These are phyloP conservation scores for Azemiops feae DNA, from an alignment of 2,113 vertebrate genomes.

Conservation along the genomic window DNA sequence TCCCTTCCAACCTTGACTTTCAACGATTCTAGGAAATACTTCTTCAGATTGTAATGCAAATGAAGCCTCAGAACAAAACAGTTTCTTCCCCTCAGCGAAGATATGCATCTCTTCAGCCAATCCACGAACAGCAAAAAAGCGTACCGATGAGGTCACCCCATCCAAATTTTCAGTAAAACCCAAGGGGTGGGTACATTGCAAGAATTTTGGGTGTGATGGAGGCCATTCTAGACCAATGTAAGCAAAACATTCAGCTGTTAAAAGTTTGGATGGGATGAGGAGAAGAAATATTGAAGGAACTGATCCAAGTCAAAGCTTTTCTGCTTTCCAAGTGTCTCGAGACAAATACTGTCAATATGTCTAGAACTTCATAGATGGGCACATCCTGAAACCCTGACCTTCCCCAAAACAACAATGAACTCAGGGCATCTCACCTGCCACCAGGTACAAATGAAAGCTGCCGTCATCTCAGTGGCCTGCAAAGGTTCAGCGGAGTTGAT, in stretches of 20 bases:
- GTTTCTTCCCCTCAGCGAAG: background rate
- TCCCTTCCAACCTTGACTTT: background rate
- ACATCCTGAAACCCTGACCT: background rate
- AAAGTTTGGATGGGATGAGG: background rate
- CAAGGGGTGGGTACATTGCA: background rate
- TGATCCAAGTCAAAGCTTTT: background rate
- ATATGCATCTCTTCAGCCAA: background rate
- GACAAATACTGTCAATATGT: background rate
- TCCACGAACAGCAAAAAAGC: background rate
- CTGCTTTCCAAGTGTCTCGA: background rate
- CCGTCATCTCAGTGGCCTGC: background rate
- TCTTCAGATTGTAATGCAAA: background rate
- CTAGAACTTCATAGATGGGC: background rate
- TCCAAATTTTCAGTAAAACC: background rate
- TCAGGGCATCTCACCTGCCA: accelerated
- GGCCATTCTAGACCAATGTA: too few relatives aligned
- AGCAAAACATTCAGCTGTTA: background rate
- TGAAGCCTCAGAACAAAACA: background rate
- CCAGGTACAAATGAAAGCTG: background rate
- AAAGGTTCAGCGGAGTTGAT: background rate
- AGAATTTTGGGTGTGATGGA: background rate
- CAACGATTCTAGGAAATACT: background rate
- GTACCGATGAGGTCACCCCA: too few relatives aligned
- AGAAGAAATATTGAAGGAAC: background rate
- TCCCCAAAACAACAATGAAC: accelerated